Evolutionary conservation across 92 coral and sea anemone species (phyloP).

Genomic region (Zoanthus gigantus): DNA sequence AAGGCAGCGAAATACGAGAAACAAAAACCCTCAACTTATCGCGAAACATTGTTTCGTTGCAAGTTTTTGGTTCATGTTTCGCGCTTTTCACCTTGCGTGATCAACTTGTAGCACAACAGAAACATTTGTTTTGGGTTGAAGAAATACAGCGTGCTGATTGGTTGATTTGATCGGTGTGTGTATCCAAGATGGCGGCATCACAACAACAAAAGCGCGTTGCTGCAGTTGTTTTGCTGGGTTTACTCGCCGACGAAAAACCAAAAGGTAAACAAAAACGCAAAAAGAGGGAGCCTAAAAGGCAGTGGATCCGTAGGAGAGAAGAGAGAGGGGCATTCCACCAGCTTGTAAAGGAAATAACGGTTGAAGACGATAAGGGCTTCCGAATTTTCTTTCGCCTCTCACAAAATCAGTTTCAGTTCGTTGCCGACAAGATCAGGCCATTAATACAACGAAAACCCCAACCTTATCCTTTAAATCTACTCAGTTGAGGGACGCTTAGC

Average conservation of each 20-base stretch:
- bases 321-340: not conserved
- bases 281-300: not conserved
- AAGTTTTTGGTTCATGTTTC: conserved; percentile 35
- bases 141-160: conserved; percentile 8
- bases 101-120: conserved; percentile 43
- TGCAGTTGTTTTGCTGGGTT: conserved; percentile 7
- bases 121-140: conserved; percentile 32
- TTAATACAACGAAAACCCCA: too few species aligned
- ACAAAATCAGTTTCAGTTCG: too few species aligned
- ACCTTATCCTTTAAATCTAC: too few species aligned
- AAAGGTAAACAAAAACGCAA: not conserved
- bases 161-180: conserved; percentile 30
- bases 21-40: conserved; percentile 2
- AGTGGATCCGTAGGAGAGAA: not conserved
- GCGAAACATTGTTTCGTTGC: conserved; percentile 54
- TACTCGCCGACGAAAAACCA: not conserved
- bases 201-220: conserved; percentile 25
- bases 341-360: too few species aligned
- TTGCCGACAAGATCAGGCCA: too few species aligned
- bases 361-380: too few species aligned
- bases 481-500: too few species aligned
- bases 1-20: conserved; percentile 22
- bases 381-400: too few species aligned
- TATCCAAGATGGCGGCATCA: conserved; percentile 41
- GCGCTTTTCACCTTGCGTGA: conserved; percentile 33